Base-by-base conservation (phyloP, 2,797 vertebrate genomes). In the Etheostoma nigrum region DNA sequence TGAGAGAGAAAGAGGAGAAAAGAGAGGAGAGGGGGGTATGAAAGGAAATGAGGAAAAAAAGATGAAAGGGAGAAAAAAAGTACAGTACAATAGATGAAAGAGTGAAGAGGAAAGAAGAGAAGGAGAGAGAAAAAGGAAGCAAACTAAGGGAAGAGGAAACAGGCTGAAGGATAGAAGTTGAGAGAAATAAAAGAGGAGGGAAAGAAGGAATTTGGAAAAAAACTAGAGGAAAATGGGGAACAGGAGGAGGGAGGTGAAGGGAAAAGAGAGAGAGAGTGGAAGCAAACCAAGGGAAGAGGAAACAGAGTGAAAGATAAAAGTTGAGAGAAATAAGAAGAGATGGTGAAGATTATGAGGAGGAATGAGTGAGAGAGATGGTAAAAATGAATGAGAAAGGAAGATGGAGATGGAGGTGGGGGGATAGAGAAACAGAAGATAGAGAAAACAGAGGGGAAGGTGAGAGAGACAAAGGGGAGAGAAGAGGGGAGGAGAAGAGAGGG, bases 371-470 rank as follows among this genome's bases (percentile, higher is more conserved):
- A 48, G 27, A 30, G n/a, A 14, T 15, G 44, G 13, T n/a, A 30
- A 30, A 30, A 30, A 30, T 27, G 25, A 48, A 19, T 54, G 44
- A 21, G 21, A 9, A 54, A 55, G 27, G 57, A 30, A 25, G 16
- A 25, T 60, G 53, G 60, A 42, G 74, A 71, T 64, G 57, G 64
- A 76, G 59, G 30, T 33, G 30, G 30, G 30, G 30, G 30, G 10
- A 12, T 42, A 10, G 40, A 42, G 11, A 12, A 42, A 44, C n/a
- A 58, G 14, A 27, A 54, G 14, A 27, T 2, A 6, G 36, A 23
- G 15, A n/a, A 14, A 44, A 4, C n/a, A 14, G 12, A 33, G 10
- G 27, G 10, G 23, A 30, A 16, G 16, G n/a, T 2, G 5, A 11
- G 30, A 36, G 33, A 2, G 9, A 19, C 3, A 42, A 15, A 19